These are phyloP conservation scores for Eupsittula cactorum DNA, from an alignment of 2,113 vertebrate genomes.

Conservation along the genomic window DNA sequence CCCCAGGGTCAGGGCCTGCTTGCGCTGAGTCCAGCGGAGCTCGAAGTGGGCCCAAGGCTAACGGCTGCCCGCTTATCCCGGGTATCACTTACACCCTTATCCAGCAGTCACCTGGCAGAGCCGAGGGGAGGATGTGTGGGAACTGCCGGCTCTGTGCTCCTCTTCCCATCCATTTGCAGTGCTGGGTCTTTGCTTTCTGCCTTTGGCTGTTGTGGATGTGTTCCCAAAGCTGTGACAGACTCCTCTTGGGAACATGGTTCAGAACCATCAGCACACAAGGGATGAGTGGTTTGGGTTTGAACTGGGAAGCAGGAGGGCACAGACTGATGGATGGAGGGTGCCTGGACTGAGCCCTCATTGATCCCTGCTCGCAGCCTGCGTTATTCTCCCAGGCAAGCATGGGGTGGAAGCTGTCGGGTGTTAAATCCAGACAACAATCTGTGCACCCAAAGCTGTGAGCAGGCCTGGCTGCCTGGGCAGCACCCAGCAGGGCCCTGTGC, in stretches of 20 bases:
- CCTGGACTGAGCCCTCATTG: not conserved
- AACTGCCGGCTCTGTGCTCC: not conserved
- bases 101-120: not conserved
- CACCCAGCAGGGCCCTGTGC: not conserved
- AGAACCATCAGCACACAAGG: not conserved
- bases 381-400: not conserved
- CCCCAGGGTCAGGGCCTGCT: not conserved
- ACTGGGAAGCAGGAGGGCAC: not conserved
- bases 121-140: not conserved
- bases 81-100: not conserved
- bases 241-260: accelerated
- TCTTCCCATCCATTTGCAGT: not conserved
- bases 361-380: not conserved
- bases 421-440: constrained; percentile 11
- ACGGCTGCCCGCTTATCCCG: accelerated
- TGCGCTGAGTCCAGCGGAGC: accelerated
- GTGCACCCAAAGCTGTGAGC: not conserved
- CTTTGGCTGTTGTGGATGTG: not conserved
- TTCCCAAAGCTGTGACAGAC: not conserved
- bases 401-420: constrained; percentile 24
- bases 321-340: not conserved
- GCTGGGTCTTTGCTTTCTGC: not conserved
- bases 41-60: accelerated
- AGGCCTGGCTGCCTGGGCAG: constrained; percentile 4
- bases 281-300: not conserved